Conservation (phyloP, 2,113 vertebrate genomes). For the Cricetomys ansorgei region DNA sequence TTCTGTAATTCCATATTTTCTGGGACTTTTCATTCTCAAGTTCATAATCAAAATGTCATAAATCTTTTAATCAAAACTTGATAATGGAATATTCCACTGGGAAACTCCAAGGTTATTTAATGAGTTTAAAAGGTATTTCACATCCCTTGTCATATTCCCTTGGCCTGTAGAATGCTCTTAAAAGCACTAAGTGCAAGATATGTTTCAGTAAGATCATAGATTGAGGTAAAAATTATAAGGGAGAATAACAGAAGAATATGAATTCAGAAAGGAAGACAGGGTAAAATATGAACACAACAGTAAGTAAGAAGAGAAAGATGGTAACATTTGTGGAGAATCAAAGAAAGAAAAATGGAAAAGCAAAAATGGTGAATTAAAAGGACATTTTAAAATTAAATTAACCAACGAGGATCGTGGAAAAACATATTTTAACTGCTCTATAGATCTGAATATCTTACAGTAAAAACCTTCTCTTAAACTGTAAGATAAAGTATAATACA, state of each 20-base stretch:
- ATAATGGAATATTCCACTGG: slow-evolving; percentile 11
- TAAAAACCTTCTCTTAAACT: background rate
- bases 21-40: slow-evolving; percentile 32
- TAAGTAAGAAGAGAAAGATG: background rate
- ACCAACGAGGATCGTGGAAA: background rate
- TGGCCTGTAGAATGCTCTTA: slow-evolving; percentile 11
- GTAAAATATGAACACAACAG: background rate
- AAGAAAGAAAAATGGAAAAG: background rate
- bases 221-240: background rate
- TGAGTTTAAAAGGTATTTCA: slow-evolving; percentile 24
- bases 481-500: background rate
- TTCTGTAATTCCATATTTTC: slow-evolving; percentile 43
- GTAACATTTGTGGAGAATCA: background rate
- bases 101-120: slow-evolving; percentile 30
- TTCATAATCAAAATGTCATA: slow-evolving; percentile 49
- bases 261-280: background rate
- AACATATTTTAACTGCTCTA: background rate
- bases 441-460: background rate
- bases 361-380: background rate
- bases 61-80: slow-evolving; percentile 40
- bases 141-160: slow-evolving; percentile 16
- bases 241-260: background rate
- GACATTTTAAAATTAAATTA: background rate
- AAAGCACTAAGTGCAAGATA: background rate
- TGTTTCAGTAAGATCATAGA: background rate